These are phyloP conservation scores for Pantherophis alleghaniensis DNA, from an alignment of 2,797 vertebrate species.

Conservation along the genomic window DNA sequence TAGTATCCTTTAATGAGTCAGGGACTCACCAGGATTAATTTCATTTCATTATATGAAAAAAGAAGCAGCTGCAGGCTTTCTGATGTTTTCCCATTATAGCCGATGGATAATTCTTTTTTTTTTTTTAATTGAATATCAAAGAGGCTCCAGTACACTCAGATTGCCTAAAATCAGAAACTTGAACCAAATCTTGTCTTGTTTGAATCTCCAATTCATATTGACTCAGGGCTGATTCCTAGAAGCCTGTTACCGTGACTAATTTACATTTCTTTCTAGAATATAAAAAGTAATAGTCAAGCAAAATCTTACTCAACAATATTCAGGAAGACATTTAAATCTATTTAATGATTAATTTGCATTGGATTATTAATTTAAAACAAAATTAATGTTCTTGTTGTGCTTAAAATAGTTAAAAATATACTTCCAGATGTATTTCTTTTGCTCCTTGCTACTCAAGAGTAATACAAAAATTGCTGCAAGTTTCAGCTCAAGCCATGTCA, in stretches of 20 bases:
- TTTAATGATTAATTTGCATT: neutral
- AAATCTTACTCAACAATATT: neutral
- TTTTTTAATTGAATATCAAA: neutral
- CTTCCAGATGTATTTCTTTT: neutral
- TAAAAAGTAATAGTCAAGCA: neutral
- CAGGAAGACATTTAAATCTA: neutral
- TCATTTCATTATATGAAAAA: neutral
- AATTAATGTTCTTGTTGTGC: neutral
- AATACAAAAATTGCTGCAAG: neutral
- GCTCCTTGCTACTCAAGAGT: neutral
- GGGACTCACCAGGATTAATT: neutral
- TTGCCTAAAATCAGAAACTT: neutral
- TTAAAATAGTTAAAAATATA: neutral
- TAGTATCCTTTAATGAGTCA: neutral
- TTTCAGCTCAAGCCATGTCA: slow-evolving; percentile 9
- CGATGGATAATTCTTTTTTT: neutral
- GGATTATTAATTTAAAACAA: neutral
- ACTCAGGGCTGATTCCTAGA: neutral
- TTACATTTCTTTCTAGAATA: neutral
- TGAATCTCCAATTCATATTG: neutral
- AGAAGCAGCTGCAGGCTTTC: neutral
- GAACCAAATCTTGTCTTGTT: neutral
- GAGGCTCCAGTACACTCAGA: neutral
- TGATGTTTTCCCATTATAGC: neutral
- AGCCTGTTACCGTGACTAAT: neutral